Conservation (phyloP, 2,888 invertebrate species). For the Oxytorus armatus region DNA sequence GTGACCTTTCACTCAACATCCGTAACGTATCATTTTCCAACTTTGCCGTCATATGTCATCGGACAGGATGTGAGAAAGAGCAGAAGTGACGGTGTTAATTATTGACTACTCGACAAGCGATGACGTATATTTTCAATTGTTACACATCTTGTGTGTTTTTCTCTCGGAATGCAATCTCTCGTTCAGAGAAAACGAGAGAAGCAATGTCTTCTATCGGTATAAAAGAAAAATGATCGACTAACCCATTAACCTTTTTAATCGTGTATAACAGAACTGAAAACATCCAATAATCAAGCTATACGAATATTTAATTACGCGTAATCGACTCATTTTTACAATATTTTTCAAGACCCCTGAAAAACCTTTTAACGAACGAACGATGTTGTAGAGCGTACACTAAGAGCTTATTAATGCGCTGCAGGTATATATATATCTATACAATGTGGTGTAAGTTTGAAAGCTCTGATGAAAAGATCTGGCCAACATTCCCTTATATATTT, state of each 20-base stretch:
- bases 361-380: conserved; percentile 8
- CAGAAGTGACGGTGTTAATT: conserved; percentile 19
- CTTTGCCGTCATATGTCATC: conserved; percentile 14
- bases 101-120: conserved; percentile 4
- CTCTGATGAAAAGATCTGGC: not conserved
- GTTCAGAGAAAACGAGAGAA: not conserved
- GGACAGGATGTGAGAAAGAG: not conserved
- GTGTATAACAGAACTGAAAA: not conserved
- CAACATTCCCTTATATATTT: not conserved
- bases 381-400: not conserved
- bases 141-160: not conserved
- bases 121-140: not conserved
- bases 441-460: not conserved
- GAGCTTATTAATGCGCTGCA: conserved; percentile 3
- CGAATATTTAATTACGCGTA: not conserved
- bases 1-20: conserved; percentile 34
- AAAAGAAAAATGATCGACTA: not conserved
- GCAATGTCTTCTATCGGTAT: not conserved
- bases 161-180: not conserved
- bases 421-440: not conserved
- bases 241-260: not conserved
- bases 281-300: not conserved
- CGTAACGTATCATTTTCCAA: conserved; percentile 19
- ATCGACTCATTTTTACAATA: not conserved
- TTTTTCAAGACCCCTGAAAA: not conserved